Evolutionary conservation across 2,797 vertebrate genomes (phyloP).

Genomic region (Phaenicophaeus curvirostris): DNA sequence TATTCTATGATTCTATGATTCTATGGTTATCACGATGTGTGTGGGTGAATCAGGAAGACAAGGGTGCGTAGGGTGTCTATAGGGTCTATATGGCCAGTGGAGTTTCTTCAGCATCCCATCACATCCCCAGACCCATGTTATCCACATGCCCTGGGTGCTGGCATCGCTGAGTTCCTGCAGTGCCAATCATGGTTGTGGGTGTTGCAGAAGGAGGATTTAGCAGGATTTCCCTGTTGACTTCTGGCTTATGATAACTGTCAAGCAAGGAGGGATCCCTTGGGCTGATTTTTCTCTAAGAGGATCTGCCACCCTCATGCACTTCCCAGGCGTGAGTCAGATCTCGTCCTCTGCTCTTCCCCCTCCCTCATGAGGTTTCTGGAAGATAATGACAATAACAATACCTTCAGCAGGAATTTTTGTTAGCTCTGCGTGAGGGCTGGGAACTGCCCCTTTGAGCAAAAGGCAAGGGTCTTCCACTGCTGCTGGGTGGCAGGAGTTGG

Average conservation of each 20-base stretch:
- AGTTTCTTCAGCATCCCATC: background rate
- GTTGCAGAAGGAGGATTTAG: background rate
- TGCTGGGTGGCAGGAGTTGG: background rate
- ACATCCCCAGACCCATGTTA: rapidly evolving
- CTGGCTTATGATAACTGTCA: background rate
- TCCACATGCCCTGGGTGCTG: background rate
- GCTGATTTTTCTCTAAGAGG: background rate
- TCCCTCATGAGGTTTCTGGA: background rate
- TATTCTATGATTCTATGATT: too few species aligned
- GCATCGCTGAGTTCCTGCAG: rapidly evolving
- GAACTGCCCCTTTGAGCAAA: background rate
- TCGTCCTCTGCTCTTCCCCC: background rate
- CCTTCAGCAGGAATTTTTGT: too few species aligned
- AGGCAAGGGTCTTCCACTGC: background rate
- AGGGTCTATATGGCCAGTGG: background rate
- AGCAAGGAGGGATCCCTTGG: background rate
- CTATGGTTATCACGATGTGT: background rate
- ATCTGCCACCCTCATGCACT: background rate
- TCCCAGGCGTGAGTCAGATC: slow-evolving; percentile 17
- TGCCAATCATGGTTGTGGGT: rapidly evolving
- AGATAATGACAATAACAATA: background rate
- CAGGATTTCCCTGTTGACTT: background rate
- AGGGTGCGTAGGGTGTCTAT: too few species aligned
- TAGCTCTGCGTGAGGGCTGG: background rate
- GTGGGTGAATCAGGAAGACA: background rate